Evolutionary conservation across 2,797 vertebrate species (phyloP).

Genomic region (Hyperoplus immaculatus): DNA sequence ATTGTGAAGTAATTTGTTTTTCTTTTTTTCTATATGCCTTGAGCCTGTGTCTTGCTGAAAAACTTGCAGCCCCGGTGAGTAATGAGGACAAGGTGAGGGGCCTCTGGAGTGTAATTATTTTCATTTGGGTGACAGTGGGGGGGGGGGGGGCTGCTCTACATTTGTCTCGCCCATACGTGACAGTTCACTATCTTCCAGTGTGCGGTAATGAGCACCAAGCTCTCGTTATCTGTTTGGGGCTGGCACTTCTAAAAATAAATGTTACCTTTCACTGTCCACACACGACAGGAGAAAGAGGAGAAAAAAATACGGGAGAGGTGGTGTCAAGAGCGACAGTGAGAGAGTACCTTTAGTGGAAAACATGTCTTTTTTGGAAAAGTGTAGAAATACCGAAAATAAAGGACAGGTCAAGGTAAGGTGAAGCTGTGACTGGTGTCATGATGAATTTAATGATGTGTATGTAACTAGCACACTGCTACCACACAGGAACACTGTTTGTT

Average conservation of each 20-base stretch:
- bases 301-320: conserved; percentile 16
- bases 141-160: conserved; percentile 66
- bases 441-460: conserved; percentile 56
- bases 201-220: conserved; percentile 78
- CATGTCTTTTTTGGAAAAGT: conserved; percentile 48
- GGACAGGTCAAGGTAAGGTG: conserved; percentile 53
- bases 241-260: conserved; percentile 81
- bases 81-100: conserved; percentile 83
- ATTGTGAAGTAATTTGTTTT: conserved; percentile 49
- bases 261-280: conserved; percentile 68
- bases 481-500: neutral
- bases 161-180: conserved; percentile 79
- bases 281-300: conserved; percentile 43
- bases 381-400: conserved; percentile 34
- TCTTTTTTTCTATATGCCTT: conserved; percentile 40
- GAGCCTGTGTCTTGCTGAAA: conserved; percentile 49
- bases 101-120: conserved; percentile 86
- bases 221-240: conserved; percentile 77
- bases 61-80: conserved; percentile 66
- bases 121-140: conserved; percentile 80
- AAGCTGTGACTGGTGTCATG: conserved; percentile 45
- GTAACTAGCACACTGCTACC: conserved; percentile 15
- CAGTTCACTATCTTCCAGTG: conserved; percentile 76
- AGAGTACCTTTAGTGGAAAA: conserved; percentile 27
- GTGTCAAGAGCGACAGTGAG: conserved; percentile 29